A percentile compares a stretch with the other conserved stretches of the same genome.
Evolutionary conservation across 2,888 invertebrate species (phyloP).

Genomic region (Pyrrhosoma nymphula): DNA sequence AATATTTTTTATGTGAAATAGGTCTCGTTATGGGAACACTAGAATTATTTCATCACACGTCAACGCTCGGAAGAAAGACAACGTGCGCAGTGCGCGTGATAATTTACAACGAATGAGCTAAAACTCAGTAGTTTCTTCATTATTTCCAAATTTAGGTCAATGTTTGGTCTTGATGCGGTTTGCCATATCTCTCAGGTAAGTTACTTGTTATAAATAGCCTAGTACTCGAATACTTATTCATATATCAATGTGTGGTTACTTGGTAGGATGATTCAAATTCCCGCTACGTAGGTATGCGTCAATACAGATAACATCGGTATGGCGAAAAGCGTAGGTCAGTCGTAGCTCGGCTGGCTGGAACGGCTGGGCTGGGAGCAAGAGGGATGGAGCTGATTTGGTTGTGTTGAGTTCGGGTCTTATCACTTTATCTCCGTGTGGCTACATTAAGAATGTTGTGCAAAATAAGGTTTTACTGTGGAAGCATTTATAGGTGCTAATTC

Average conservation of each 20-base stretch:
- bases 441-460: background rate
- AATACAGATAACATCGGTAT: slow-evolving; percentile 39
- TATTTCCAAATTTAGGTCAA: no score
- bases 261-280: slow-evolving; percentile 2
- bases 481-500: background rate
- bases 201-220: no score
- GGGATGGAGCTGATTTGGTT: background rate
- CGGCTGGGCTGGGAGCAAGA: no score
- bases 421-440: background rate
- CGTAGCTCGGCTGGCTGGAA: background rate
- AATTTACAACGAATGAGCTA: no score
- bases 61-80: no score
- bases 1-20: no score
- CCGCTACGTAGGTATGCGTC: slow-evolving; percentile 44
- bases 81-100: no score
- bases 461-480: background rate
- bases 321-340: slow-evolving; percentile 47
- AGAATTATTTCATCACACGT: no score
- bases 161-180: no score
- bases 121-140: no score
- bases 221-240: background rate
- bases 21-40: no score
- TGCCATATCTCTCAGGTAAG: no score
- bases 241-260: background rate
- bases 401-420: background rate